phyloP scores from a whole-genome alignment of 2,797 vertebrate genomes.

The Semotilus atromaculatus region DNA sequence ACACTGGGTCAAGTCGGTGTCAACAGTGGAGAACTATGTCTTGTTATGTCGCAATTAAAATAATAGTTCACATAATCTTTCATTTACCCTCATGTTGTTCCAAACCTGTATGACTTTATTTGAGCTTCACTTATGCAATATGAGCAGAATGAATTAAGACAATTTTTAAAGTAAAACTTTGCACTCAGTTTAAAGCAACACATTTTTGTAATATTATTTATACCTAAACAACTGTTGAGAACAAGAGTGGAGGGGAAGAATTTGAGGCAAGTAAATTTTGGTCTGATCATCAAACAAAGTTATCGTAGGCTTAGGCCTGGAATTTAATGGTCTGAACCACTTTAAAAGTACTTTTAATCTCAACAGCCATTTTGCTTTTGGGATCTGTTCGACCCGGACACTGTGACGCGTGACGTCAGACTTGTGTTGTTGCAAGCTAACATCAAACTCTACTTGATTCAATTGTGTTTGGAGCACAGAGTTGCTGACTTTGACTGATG shows the following conservation, averaged over 20 bases:
- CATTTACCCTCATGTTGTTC: background rate
- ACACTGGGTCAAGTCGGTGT: background rate
- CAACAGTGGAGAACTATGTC: background rate
- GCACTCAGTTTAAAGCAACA: no score
- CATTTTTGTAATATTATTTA: no score
- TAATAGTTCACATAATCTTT: background rate
- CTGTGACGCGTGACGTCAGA: background rate
- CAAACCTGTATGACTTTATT: background rate
- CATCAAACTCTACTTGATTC: background rate
- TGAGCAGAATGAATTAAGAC: background rate
- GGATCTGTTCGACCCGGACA: background rate
- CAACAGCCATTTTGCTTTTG: background rate
- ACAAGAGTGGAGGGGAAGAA: background rate
- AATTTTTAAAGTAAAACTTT: background rate
- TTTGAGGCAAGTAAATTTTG: background rate
- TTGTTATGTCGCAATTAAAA: background rate
- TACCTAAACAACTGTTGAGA: background rate
- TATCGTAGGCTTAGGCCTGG: no score
- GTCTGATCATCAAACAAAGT: background rate
- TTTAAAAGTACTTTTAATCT: background rate
- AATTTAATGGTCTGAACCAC: no score
- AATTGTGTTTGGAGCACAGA: background rate
- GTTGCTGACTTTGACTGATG: background rate
- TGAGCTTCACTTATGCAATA: background rate
- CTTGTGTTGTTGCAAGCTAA: background rate